Evolutionary conservation across 2,888 invertebrate genomes (phyloP).

Genomic region (Himalopsyche tibetana): DNA sequence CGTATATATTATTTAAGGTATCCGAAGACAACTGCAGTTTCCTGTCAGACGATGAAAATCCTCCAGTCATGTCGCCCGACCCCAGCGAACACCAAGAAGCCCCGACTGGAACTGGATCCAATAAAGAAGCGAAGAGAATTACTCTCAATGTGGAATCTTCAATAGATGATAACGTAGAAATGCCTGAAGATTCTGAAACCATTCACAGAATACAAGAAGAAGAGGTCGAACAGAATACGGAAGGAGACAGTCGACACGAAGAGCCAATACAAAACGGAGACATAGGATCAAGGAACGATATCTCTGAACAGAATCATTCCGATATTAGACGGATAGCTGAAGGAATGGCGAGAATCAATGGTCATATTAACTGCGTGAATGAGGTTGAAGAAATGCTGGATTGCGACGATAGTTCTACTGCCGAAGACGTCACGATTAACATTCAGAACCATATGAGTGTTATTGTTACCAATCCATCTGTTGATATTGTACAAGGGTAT

Average conservation of each 20-base stretch:
- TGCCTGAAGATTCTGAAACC: conserved; percentile 59
- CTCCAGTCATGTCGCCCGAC: conserved; percentile 75
- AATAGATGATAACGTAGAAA: conserved; percentile 63
- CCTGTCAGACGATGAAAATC: conserved; percentile 77
- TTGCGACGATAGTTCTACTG: conserved; percentile 67
- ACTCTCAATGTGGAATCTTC: conserved; percentile 55
- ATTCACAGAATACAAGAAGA: conserved; percentile 62
- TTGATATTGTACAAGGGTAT: conserved; percentile 78
- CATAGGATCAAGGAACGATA: conserved; percentile 62
- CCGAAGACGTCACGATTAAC: conserved; percentile 68
- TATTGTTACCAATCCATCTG: conserved; percentile 84
- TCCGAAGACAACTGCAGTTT: conserved; percentile 79
- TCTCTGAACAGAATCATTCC: conserved; percentile 64
- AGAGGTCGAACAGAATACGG: conserved; percentile 57
- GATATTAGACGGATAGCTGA: conserved; percentile 75
- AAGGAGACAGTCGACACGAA: conserved; percentile 66
- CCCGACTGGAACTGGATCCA: conserved; percentile 64
- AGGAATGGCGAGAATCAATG: conserved; percentile 75
- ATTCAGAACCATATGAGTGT: conserved; percentile 79
- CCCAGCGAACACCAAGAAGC: conserved; percentile 73
- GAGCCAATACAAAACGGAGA: conserved; percentile 66
- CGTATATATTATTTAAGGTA: conserved; percentile 69
- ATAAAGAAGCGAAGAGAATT: conserved; percentile 43
- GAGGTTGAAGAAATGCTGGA: conserved; percentile 63
- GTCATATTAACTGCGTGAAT: conserved; percentile 61